Base-by-base conservation (phyloP, 2,113 vertebrate genomes). In the Anarhynchus alexandrinus region DNA sequence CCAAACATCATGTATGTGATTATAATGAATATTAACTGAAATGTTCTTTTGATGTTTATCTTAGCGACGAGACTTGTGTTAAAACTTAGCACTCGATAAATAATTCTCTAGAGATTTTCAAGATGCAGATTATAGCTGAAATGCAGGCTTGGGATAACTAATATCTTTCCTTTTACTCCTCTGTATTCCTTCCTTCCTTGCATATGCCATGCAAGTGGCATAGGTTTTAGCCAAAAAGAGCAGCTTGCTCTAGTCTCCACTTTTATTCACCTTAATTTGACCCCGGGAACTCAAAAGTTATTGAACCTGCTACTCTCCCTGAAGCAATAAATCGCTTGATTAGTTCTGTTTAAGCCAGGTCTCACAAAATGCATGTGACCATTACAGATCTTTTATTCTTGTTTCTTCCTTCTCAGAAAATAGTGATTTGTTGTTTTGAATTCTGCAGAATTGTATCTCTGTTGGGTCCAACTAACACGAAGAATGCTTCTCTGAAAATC, bases 1-100 rank as follows among this genome's bases (percentile, higher is more conserved):
- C 99, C 95, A 99, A 99, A 93, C 99, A 99, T 97, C 99, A 99
- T n/a, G 99, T 99, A 99, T 3, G 99, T 98, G 93, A 94, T 86
- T 62, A 15, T 36, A 40, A 82, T 55, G 11, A 86, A 52, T 92
- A 91, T 91, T 91, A 80, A 93, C n/a, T 26, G n/a, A 65, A 83
- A 59, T 77, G 23, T 51, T 91, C 32, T 78, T 40, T 78, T 66
- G 66, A 27, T 88, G 25, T 82, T 93, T 94, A 66, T 94, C 82
- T 82, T 77, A 64, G n/a, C 49, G n/a, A 29, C 82, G 23, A 91
- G 26, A 54, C 34, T 85, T 96, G 30, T 95, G 74, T 30, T 93
- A 77, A 93, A 91, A 57, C 21, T 61, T 93, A 29, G 29, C 17
- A 25, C 38, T 80, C 47, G 18, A 84, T 87, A 92, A 73, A 73